Evolutionary conservation across 1,140 invertebrate genomes (phyloP), one percentile per base, ranked within the genome.

Genomic region (Pseudomyrmex gracilis): DNA sequence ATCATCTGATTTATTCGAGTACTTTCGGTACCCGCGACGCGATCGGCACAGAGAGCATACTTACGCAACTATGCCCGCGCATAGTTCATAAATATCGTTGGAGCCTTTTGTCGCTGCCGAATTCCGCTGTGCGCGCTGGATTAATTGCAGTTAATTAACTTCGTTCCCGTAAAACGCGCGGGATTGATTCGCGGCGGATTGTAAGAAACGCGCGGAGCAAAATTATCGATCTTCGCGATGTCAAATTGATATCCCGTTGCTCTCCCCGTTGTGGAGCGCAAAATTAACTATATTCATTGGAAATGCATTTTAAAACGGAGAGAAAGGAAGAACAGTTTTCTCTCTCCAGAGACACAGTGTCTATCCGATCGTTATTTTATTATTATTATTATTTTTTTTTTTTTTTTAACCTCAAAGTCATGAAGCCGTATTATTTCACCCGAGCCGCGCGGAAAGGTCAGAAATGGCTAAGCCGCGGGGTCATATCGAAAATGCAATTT

Each of bases 1-100:
- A 88, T 89, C 82, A 58, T 53, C 82, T 82, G 83, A 91, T 89
- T 88, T 83, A 84, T 88, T 85, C 77, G 53, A 22, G 24, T 45
- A 76, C 58, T 76, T 66, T 68, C 55, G 43, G 34, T 61, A n/a
- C 73, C 24, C 64, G 73, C 77, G 71, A 60, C 68, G 55, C 71
- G 60, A 34, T 9, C 70, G 34, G 45, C 57, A 47, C 70, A 80
- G 15, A 66, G 57, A 15, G 55, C 86, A 88, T 88, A 88, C 86
- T 88, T 89, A 84, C 73, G 58, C 24, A 88, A 88, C 83, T 88
- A 88, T 88, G 83, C 73, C 5, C 13, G 24, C 53, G 77, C 83
- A 88, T 87, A 88, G 74, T 88, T 88, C 49, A 64, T 57, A 85
- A 85, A 76, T 63, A 45, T 68, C 58, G 73, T 73, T 73, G 73